A percentile compares a stretch with the other conserved stretches of the same genome.
These are phyloP conservation scores for Drosophila azteca DNA, from an alignment of 1,140 invertebrate genomes.

Conservation along the genomic window DNA sequence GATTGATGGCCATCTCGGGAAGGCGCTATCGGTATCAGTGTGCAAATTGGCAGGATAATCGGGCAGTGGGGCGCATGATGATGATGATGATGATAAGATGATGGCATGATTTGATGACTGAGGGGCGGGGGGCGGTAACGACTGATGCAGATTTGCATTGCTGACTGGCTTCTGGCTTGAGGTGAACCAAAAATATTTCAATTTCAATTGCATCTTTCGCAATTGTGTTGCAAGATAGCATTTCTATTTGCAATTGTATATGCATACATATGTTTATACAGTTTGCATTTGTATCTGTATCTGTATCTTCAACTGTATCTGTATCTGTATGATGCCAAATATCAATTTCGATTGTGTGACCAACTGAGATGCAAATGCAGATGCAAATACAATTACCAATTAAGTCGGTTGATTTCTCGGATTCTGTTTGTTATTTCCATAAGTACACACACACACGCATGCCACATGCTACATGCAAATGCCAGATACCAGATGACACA, in stretches of 20 bases:
- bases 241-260: neutral
- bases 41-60: conserved; percentile 33
- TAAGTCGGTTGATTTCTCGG: conserved; percentile 59
- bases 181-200: conserved; percentile 43
- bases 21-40: neutral
- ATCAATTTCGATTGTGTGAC: conserved; percentile 36
- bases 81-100: neutral
- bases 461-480: neutral
- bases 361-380: conserved; percentile 16
- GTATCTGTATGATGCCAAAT: conserved; percentile 2
- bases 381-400: conserved; percentile 57
- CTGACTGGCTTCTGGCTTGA: conserved; percentile 37
- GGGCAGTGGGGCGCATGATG: neutral
- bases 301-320: neutral
- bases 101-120: neutral
- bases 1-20: conserved; percentile 28
- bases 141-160: conserved; percentile 26
- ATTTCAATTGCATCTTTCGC: conserved; percentile 26
- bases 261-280: no score
- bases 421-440: conserved; percentile 54
- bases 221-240: neutral
- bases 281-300: no score
- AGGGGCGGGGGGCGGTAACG: no score
- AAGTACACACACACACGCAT: neutral
- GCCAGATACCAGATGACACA: neutral